A percentile compares a stretch with the other conserved stretches of the same genome.
These are phyloP conservation scores for Liparis tanakae DNA, from an alignment of 2,797 vertebrate genomes.

Conservation along the genomic window DNA sequence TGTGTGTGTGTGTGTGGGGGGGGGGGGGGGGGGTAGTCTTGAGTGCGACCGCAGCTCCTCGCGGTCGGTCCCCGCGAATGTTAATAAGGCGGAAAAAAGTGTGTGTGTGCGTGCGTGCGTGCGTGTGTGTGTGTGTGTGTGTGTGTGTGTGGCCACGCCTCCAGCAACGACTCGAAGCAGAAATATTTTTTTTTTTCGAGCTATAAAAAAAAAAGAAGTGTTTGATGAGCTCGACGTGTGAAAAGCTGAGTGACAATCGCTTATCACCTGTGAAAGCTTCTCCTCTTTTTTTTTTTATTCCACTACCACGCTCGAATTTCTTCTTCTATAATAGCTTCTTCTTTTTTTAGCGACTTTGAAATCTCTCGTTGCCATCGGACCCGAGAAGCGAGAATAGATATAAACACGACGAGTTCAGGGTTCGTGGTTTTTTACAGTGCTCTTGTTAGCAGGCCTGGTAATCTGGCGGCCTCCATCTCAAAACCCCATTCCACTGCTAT, in stretches of 20 bases:
- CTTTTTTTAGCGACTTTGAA: slow-evolving; percentile 9
- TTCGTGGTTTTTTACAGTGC: background rate
- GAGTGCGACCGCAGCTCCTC: slow-evolving; percentile 45
- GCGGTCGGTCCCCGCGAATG: slow-evolving; percentile 54
- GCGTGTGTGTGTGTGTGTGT: no score
- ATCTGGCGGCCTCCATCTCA: slow-evolving; percentile 29
- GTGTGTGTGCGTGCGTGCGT: no score
- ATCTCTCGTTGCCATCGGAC: background rate
- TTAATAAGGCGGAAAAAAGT: slow-evolving; percentile 50
- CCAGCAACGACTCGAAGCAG: slow-evolving; percentile 35
- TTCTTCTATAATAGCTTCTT: background rate
- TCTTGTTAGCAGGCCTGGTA: background rate
- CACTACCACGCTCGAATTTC: background rate
- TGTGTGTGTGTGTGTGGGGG: no score
- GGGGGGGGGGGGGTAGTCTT: slow-evolving; percentile 68
- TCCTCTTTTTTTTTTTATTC: no score
- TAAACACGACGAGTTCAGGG: no score
- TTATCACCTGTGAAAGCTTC: slow-evolving; percentile 21
- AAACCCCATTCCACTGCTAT: slow-evolving; percentile 50
- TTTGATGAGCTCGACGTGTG: slow-evolving; percentile 18
- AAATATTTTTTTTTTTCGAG: slow-evolving; percentile 23
- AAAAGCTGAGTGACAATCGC: slow-evolving; percentile 14
- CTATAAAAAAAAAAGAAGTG: slow-evolving; percentile 11
- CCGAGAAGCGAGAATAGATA: background rate
- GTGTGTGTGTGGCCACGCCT: slow-evolving; percentile 46